Evolutionary conservation across 1,140 invertebrate species (phyloP), one percentile per base, ranked within the genome.

Genomic region (Branchinecta lynchi): DNA sequence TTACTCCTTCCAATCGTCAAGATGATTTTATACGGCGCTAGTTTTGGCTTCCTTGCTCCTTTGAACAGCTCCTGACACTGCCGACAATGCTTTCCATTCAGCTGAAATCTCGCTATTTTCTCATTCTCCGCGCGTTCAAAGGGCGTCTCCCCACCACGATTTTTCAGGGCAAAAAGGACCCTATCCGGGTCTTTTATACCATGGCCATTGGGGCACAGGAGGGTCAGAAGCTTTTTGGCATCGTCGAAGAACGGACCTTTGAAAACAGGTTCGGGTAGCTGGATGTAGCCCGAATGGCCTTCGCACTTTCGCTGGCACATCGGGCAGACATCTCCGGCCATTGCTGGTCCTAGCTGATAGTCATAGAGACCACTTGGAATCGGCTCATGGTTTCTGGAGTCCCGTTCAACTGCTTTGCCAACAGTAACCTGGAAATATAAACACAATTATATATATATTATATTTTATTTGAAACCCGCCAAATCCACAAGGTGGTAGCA

Each of bases 231-330:
- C 51, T 60, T 60, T 60, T 60, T 60, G 51, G 51, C 51, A 60
- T 60, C 51, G 6, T 60, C 51, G 12, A 60, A 15, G 17, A 60
- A 60, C 3, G 51, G 51, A 12, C 51, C 51, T 60, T 60, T 60
- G 51, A 15, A 60, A 60, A 60, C 51, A 3, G 51, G 51, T 20
- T 60, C 51, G 51, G 51, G 51, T 12, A 60, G 51, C 17, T 60
- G 51, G 51, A 60, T 60, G 51, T 60, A 60, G 51, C 51, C 51
- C 1, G 51, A 20, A 60, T 60, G 51, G 17, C 51, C 51, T 60
- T 60, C 51, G 6, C 51, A 60, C 51, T 60, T 60, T 60, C 51
- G 51, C 51, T 60, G 12, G 6, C 51, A 60, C 12, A 60, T 12
- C 1, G 12, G 12, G 6, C 51, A 60, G 51, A 60, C 17, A 12